Evolutionary conservation across 2,888 invertebrate species (phyloP), one percentile per base, ranked within the genome.

Genomic region (Hypolimnas misippus): DNA sequence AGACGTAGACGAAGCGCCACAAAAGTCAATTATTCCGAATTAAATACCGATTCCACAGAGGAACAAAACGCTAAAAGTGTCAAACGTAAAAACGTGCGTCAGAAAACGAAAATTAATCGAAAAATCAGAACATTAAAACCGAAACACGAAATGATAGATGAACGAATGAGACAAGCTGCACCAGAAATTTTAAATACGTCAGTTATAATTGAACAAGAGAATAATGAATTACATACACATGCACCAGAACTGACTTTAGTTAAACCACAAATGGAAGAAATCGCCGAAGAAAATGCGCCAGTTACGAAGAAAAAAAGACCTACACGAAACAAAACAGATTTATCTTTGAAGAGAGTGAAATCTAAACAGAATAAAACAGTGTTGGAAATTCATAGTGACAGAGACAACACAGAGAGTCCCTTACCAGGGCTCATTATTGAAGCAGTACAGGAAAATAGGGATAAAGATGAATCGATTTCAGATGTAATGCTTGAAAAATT

Each of bases 371-470:
- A 38, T 52, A 17, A 67, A 54, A 46, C 62, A 72, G 62, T 66
- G 57, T 4, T 21, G 12, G 44, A 46, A 12, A 54, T 61, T 63
- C 64, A 60, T 62, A 51, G 57, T 54, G 66, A 71, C 54, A 77
- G 77, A 40, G 81, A 82, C 55, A 73, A 76, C 69, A 80, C 83
- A 14, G 71, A 73, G 49, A 88, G 89, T 69, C 86, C 89, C 4
- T 72, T 90, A 38, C 89, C 90, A 0, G 84, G 78, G 0, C 74
- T 91, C 10, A 66, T 85, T 3, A 78, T 89, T 19, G 90, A 90
- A 76, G 68, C 75, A 7, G 73, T 73, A 1, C 66, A 68, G 0
- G 42, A 40, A 1, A 52, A 55, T 5, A 69, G 70, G 57, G 72
- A 80, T 6, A 57, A 55, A 0, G 74, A 79, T 54, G 82, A 83